These are phyloP conservation scores for Nothobranchius kuhntae DNA, from an alignment of 2,113 vertebrate species.

Conservation along the genomic window DNA sequence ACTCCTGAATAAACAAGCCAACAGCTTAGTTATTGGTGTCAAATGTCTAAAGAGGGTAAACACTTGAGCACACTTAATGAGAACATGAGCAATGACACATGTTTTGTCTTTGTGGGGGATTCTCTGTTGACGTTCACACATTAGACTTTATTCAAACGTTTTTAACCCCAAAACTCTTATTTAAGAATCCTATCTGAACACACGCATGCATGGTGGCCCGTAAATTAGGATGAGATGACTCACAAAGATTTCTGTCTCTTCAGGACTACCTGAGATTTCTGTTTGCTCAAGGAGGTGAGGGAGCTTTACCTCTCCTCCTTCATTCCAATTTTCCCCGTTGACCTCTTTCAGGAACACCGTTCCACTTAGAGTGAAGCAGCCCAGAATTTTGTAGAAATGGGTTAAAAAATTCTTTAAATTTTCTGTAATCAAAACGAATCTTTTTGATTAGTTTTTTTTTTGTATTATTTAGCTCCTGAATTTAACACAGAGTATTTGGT, in stretches of 20 bases:
- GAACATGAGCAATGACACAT: background rate
- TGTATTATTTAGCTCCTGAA: no score
- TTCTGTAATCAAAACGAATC: no score
- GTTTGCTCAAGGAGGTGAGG: conserved; percentile 59
- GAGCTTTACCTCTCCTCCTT: conserved; percentile 14
- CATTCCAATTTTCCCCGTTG: background rate
- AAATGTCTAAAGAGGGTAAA: conserved; percentile 42
- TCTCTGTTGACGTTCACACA: background rate
- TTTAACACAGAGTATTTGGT: no score
- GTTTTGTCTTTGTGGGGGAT: background rate
- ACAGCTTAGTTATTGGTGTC: conserved; percentile 55
- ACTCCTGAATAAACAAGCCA: conserved; percentile 53
- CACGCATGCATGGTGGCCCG: conserved; percentile 2
- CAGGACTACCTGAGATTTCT: conserved; percentile 22
- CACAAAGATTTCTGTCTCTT: conserved; percentile 6
- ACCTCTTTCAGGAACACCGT: conserved; percentile 10
- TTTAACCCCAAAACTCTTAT: background rate
- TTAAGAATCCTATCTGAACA: background rate
- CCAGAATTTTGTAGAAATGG: no score
- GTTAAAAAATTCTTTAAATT: no score
- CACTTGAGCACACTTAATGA: conserved; percentile 27
- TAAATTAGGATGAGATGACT: conserved; percentile 34
- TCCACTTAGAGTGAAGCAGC: background rate
- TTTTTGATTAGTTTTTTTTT: no score
- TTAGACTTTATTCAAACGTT: background rate